phyloP scores from a whole-genome alignment of 2,797 vertebrate species.

The Harpagifer antarcticus region DNA sequence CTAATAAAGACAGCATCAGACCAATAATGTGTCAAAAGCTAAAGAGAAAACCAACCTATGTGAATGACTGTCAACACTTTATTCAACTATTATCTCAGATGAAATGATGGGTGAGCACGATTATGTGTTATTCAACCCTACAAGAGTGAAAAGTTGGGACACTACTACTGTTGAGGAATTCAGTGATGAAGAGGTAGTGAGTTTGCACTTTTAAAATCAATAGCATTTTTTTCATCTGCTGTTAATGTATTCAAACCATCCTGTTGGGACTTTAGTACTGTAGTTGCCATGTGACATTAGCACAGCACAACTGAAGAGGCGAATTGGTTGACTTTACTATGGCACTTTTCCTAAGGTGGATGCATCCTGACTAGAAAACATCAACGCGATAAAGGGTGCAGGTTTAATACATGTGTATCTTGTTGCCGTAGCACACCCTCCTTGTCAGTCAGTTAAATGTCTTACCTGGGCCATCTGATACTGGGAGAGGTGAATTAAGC shows the following conservation, averaged over 20 bases:
- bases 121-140: background rate
- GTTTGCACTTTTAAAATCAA: constrained; percentile 6
- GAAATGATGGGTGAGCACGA: background rate
- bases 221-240: background rate
- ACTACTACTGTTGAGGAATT: background rate
- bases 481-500: constrained; percentile 94
- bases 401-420: background rate
- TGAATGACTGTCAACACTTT: background rate
- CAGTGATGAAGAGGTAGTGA: constrained; percentile 8
- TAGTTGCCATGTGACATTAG: constrained; percentile 30
- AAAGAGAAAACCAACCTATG: background rate
- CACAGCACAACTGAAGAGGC: constrained; percentile 14
- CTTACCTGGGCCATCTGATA: constrained; percentile 95
- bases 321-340: background rate
- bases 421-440: background rate
- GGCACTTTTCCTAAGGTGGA: background rate
- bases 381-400: too few species aligned
- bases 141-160: constrained; percentile 14
- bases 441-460: background rate
- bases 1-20: background rate
- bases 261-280: constrained; percentile 9
- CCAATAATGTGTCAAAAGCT: background rate
- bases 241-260: constrained; percentile 8
- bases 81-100: background rate
- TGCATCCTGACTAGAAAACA: background rate